Base-by-base conservation (phyloP, 2,113 vertebrate species). In the Hippocampus guttulatus region DNA sequence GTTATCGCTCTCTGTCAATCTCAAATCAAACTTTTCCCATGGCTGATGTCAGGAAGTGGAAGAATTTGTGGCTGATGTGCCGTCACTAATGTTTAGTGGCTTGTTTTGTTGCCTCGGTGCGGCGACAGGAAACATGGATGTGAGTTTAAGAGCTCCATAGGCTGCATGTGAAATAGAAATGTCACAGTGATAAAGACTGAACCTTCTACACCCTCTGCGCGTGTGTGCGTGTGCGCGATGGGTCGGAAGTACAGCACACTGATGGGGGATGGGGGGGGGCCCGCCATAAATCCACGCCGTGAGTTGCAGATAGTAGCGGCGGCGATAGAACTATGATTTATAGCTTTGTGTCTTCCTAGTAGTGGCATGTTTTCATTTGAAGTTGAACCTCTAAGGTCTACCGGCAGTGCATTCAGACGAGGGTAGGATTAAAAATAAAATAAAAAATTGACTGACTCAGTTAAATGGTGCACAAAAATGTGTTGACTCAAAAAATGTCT, bases 181-280 rank as follows among this genome's bases (percentile, higher is more conserved):
- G 86, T 90, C 86, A 86, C 85, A 86, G 85, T 83, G 87, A 89
- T 89, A 86, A 90, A 87, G 81, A 76, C 82, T 7, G 73, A 81
- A 83, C 82, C 88, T 86, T 84, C 76, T 66, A n/a, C 38, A 74
- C 33, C 71, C 69, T 33, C 57, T 38, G 51, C 62, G 67, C 68
- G 58, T 73, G 73, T 20, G 64, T 20, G 64, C 49, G 49, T 43
- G 57, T 60, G 51, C 43, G 52, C 51, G 74, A 87, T 75, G 74
- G 75, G 67, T 75, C 68, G 78, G 81, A 81, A 77, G 78, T 78
- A 63, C 68, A 76, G 75, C 77, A 55, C 66, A 76, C 70, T 0
- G 64, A 55, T 15, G 66, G 78, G 25, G 25, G 25, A n/a, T n/a
- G n/a, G 1, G 25, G 25, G 75, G 87, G 76, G 30, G 30, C 58